Percentiles rank a stretch among this genome's conserved stretches.
Conservation (phyloP, 2,888 invertebrate species). For the Agriopis marginaria region DNA sequence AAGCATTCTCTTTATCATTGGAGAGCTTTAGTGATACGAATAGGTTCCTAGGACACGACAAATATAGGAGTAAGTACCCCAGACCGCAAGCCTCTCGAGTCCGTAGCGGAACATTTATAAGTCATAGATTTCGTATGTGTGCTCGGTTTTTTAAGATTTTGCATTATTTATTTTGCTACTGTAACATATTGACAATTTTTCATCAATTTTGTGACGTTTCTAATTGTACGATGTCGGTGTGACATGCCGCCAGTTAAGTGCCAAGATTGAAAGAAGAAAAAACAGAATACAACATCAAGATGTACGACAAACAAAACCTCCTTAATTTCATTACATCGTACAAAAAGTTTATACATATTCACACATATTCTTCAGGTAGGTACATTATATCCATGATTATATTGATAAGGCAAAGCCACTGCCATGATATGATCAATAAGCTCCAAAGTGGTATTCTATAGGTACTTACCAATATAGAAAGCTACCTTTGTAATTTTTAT, state of each 20-base stretch:
- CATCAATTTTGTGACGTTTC: neutral
- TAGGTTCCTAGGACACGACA: neutral
- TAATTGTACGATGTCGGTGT: neutral
- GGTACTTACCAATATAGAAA: too few species aligned
- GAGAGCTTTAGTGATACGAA: neutral
- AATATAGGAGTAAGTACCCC: neutral
- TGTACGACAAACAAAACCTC: neutral
- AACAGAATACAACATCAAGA: neutral
- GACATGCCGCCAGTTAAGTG: neutral
- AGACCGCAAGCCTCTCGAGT: neutral
- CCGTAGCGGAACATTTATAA: slow-evolving; percentile 27
- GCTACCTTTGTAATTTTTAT: too few species aligned
- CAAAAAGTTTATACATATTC: neutral
- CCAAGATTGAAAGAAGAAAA: neutral
- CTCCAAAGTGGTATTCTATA: too few species aligned
- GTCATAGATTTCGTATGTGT: slow-evolving; percentile 15
- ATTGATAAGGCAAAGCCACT: too few species aligned
- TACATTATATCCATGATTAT: too few species aligned
- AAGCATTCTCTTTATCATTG: slow-evolving; percentile 42
- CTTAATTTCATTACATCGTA: neutral
- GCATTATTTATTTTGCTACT: neutral
- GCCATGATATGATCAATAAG: too few species aligned
- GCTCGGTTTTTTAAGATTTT: neutral
- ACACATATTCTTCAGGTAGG: too few species aligned
- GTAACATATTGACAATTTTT: neutral